Base-by-base conservation (phyloP, 2,113 vertebrate species). In the Montifringilla adamsi region DNA sequence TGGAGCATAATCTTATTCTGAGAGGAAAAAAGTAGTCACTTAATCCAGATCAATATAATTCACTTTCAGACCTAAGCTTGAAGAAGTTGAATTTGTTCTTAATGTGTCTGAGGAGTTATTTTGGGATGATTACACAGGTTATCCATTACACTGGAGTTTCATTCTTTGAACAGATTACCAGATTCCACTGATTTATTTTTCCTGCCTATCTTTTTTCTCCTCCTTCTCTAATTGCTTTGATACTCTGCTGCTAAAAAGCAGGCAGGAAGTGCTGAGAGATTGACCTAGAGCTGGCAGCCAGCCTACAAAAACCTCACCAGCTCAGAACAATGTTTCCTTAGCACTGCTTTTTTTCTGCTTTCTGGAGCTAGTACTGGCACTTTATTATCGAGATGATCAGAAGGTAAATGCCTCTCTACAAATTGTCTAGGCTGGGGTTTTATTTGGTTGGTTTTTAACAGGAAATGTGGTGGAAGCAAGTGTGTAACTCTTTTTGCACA, bases 51-150 rank as follows among this genome's bases (percentile, higher is more conserved):
- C 17, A 66, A 16, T 49, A 26, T 41, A 85, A 80, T 62, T 35
- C 18, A 60, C 49, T 87, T 76, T 44, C 24, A 68, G 35, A 56
- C 28, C 78, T 82, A 56, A 39, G 10, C 8, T 27, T 70, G 37
- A 69, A 58, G 26, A 58, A 78, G 44, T 43, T 31, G 58, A 89
- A 85, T 72, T 93, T 72, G n/a, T 64, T 68, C 52, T 83, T 85
- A 76, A 53, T 30, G 13, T 64, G 13, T 31, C 64, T 89, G 69
- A 70, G 27, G 24, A 52, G 33, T 55, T 87, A 35, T 43, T 93
- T 77, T 81, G 50, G 39, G 80, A 27, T 52, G 3, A 64, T 85
- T 55, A 18, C 37, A 52, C 4, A 68, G 15, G 21, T 50, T 52
- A 72, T 44, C 77, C 2, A 8, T 72, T 44, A 22, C 18, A 10